Evolutionary conservation across 2,113 vertebrate genomes (phyloP).

Genomic region (Prunella fulvescens): DNA sequence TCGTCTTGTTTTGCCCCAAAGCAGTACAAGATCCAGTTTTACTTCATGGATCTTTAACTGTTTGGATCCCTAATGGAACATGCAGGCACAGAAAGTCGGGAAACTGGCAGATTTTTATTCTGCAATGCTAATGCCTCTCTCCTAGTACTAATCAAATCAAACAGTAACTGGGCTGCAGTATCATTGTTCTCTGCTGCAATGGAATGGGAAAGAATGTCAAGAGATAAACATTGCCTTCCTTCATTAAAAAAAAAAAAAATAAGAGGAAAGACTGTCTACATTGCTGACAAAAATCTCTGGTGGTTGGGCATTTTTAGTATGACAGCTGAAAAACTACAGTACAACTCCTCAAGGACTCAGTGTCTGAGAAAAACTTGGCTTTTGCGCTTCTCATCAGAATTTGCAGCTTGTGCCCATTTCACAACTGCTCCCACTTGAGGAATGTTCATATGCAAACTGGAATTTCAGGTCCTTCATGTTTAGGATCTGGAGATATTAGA

Average conservation of each 20-base stretch:
- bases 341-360: not conserved
- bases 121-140: not conserved
- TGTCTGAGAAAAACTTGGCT: not conserved
- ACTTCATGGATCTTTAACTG: not conserved
- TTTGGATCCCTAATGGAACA: not conserved
- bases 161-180: not conserved
- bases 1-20: not conserved
- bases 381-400: not conserved
- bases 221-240: not conserved
- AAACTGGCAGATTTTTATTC: not conserved
- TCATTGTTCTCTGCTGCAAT: not conserved
- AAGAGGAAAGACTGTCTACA: not conserved
- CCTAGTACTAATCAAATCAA: not conserved
- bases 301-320: not conserved
- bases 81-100: not conserved
- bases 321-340: not conserved
- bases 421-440: not conserved
- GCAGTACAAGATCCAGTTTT: not conserved
- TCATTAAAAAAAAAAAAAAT: not conserved
- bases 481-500: not conserved
- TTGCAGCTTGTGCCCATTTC: not conserved
- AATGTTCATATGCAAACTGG: not conserved
- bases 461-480: not conserved
- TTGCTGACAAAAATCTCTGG: not conserved
- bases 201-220: not conserved